phyloP scores from a whole-genome alignment of 2,888 invertebrate species.

The Beris morrisii region DNA sequence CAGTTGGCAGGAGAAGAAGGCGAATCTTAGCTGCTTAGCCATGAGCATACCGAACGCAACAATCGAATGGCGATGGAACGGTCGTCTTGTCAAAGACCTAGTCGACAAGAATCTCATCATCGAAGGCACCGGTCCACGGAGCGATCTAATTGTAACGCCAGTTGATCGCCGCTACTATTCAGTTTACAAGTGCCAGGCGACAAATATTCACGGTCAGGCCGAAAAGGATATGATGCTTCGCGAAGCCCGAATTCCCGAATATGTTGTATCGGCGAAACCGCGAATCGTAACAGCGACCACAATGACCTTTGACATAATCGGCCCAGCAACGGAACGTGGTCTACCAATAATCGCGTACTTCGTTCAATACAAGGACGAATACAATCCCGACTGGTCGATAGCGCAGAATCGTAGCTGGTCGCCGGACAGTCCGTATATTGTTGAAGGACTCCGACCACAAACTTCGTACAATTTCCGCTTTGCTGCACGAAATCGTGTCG shows the following conservation, averaged over 20 bases:
- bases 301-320: conserved; percentile 75
- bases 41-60: conserved; percentile 90
- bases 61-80: conserved; percentile 77
- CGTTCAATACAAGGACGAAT: conserved; percentile 74
- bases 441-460: conserved; percentile 78
- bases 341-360: conserved; percentile 73
- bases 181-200: conserved; percentile 79
- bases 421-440: conserved; percentile 74
- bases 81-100: conserved; percentile 59
- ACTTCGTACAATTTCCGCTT: conserved; percentile 79
- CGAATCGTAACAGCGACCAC: conserved; percentile 80
- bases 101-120: conserved; percentile 62
- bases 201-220: conserved; percentile 71
- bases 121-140: conserved; percentile 70
- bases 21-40: conserved; percentile 86
- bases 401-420: conserved; percentile 78
- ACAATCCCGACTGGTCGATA: conserved; percentile 68
- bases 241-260: conserved; percentile 72
- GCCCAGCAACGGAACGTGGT: conserved; percentile 74
- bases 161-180: conserved; percentile 68
- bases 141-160: conserved; percentile 71
- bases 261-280: conserved; percentile 66
- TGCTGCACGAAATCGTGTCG: conserved; percentile 82
- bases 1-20: conserved; percentile 80
- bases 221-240: conserved; percentile 70